A percentile compares a stretch with the other conserved stretches of the same genome.
These are phyloP conservation scores for Eubasilissa regina DNA, from an alignment of 1,140 invertebrate species.

Conservation along the genomic window DNA sequence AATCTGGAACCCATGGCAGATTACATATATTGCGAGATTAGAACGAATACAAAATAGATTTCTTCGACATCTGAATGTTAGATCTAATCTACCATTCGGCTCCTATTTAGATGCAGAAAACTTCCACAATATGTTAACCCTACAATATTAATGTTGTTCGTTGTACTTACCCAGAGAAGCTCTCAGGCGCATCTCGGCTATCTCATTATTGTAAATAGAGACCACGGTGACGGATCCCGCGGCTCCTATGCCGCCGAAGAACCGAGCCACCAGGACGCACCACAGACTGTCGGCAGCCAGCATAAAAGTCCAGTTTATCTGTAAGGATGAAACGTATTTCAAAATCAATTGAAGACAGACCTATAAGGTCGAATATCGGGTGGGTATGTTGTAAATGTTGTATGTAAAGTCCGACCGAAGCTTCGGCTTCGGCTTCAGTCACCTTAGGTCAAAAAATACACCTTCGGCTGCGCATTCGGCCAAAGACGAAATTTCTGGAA, in stretches of 20 bases:
- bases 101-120: too few species aligned
- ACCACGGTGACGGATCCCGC: constrained; percentile 51
- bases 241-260: constrained; percentile 42
- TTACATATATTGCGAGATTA: too few species aligned
- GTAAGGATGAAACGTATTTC: background rate
- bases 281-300: background rate
- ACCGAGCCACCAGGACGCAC: constrained; percentile 44
- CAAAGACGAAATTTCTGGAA: too few species aligned
- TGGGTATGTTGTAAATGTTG: background rate
- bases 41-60: too few species aligned
- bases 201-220: constrained; percentile 54
- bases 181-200: constrained; percentile 45
- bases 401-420: background rate
- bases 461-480: background rate
- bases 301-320: constrained; percentile 54
- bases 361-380: too few species aligned
- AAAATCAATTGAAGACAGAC: background rate
- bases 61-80: too few species aligned
- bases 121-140: too few species aligned
- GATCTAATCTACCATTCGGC: too few species aligned
- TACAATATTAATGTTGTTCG: background rate
- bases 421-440: background rate
- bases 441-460: background rate
- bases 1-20: too few species aligned
- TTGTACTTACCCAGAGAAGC: constrained; percentile 30